Evolutionary conservation across 1,140 invertebrate genomes (phyloP), one percentile per base, ranked within the genome.

Genomic region (Scaptomyza graminum): DNA sequence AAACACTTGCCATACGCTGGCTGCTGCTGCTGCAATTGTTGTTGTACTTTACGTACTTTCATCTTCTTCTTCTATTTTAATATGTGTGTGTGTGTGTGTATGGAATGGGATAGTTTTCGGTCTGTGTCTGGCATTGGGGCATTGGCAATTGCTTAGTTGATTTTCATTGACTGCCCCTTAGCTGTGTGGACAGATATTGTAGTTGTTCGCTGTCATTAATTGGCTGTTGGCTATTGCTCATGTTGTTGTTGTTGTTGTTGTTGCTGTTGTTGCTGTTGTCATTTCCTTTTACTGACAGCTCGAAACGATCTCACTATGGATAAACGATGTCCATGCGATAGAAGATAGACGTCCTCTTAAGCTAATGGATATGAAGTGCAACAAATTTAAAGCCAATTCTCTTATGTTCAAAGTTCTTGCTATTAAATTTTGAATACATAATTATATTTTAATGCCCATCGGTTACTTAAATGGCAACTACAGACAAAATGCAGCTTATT

Each of bases 101-200:
- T 46, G 8, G 31, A 9, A 34, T 54, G 56, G 8, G 34, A 43
- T 46, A 7, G 11, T 4, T 39, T 55, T 13, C 13, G 47, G 31
- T 34, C 31, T 34, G 31, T 34, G 31, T 34, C 39, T 50, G 62
- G 28, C 49, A 62, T 44, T 52, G 15, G 52, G 60, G 63, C 64
- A 77, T 79, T 83, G 79, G 76, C 79, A 83, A 83, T 83, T 83
- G 79, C 80, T 83, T 84, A 84, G 79, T 83, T 83, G 79, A 83
- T 84, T 83, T 79, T 83, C 79, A 83, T 83, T 83, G 71, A 79
- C 79, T 79, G 71, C 66, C 79, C 72, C 74, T 70, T 82, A 74
- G 63, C 56, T 56, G 63, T 68, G 66, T 69, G 79, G 78, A 70
- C 73, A 75, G 61, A 56, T 69, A 64, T 71, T 71, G 67, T 62